These are phyloP conservation scores for Eilema depressum DNA, from an alignment of 2,888 invertebrate species.

Conservation along the genomic window DNA sequence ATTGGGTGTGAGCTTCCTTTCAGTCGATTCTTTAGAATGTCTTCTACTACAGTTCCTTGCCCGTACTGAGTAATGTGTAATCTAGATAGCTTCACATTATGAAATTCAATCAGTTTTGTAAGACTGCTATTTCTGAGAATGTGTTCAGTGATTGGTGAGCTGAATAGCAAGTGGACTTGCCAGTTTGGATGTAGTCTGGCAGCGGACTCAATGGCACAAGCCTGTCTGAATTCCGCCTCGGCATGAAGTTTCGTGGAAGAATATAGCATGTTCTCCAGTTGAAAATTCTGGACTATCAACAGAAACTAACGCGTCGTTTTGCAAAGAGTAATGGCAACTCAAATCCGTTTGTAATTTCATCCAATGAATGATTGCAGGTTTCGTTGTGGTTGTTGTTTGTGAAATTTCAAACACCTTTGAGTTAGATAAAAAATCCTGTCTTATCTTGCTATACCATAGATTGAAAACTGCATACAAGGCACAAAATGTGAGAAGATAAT, in stretches of 20 bases:
- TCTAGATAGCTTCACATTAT: constrained; percentile 15
- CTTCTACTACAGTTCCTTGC: constrained; percentile 28
- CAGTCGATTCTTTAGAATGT: constrained; percentile 21
- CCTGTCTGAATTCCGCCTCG: constrained; percentile 32
- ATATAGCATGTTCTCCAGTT: constrained; percentile 24
- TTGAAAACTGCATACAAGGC: background rate
- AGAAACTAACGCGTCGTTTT: constrained; percentile 2
- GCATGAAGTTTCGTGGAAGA: constrained; percentile 38
- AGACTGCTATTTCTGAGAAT: background rate
- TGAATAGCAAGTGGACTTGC: constrained; percentile 16
- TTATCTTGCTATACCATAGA: background rate
- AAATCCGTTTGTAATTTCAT: background rate
- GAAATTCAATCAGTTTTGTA: background rate
- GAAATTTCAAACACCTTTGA: background rate
- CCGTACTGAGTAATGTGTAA: constrained; percentile 11
- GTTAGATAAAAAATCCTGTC: background rate
- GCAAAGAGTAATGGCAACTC: constrained; percentile 9
- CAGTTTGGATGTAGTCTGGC: constrained; percentile 32
- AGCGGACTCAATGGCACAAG: constrained; percentile 41
- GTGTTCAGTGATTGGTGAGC: constrained; percentile 8
- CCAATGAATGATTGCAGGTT: constrained; percentile 8
- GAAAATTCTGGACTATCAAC: background rate
- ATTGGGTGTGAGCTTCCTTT: constrained; percentile 19
- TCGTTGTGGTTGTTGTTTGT: background rate
- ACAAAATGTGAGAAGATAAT: background rate